phyloP scores from a whole-genome alignment of 2,888 invertebrate species.

The Ectemnius lituratus region DNA sequence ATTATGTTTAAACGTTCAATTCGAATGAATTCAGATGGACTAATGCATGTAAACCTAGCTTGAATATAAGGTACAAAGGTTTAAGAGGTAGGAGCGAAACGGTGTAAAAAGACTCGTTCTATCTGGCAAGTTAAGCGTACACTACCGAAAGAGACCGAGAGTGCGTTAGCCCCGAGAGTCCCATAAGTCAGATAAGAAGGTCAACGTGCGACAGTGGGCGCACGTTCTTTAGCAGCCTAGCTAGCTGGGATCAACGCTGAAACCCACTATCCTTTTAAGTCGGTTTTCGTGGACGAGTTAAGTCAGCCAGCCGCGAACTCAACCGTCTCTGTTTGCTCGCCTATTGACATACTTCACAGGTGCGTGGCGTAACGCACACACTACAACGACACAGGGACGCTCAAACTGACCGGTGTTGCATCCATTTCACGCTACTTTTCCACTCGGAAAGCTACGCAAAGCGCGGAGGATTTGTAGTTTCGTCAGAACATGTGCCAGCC shows the following conservation, averaged over 20 bases:
- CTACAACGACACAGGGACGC: slow-evolving; percentile 24
- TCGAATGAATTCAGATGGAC: too few relatives aligned
- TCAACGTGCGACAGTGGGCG: slow-evolving; percentile 4
- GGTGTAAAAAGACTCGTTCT: too few relatives aligned
- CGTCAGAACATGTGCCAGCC: too few relatives aligned
- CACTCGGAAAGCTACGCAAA: too few relatives aligned
- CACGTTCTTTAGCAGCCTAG: too few relatives aligned
- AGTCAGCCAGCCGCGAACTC: slow-evolving; percentile 28
- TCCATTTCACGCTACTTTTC: slow-evolving; percentile 22
- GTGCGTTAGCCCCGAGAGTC: slow-evolving; percentile 10
- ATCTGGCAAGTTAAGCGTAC: neutral
- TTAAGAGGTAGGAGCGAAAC: too few relatives aligned
- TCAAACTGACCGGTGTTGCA: slow-evolving; percentile 31
- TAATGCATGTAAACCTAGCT: too few relatives aligned
- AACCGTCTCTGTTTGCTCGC: slow-evolving; percentile 68
- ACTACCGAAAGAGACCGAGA: neutral
- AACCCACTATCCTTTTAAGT: slow-evolving; percentile 26
- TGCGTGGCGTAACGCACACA: slow-evolving; percentile 48
- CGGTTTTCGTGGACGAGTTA: slow-evolving; percentile 53
- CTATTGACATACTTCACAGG: slow-evolving; percentile 73
- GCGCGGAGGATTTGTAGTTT: too few relatives aligned
- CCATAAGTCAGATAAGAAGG: slow-evolving; percentile 5
- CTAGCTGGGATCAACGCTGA: neutral
- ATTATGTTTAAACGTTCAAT: too few relatives aligned
- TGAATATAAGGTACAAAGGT: too few relatives aligned